Conservation (phyloP, 2,113 vertebrate genomes). For the Aythya baeri region DNA sequence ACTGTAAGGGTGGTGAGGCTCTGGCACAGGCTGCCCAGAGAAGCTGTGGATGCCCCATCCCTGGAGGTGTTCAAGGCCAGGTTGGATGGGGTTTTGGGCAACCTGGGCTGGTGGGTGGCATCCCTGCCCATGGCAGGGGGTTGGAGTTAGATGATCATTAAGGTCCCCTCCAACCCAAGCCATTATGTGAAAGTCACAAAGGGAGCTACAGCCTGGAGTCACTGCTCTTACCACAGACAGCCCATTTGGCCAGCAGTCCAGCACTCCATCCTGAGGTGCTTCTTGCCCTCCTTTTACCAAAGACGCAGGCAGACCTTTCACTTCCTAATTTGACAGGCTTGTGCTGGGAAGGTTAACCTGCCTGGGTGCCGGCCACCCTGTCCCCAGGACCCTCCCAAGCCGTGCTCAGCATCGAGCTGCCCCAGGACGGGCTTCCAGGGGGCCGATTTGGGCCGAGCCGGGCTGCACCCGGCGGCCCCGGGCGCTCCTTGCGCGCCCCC, state of each 20-base stretch:
- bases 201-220: neutral
- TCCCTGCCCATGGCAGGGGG: too few relatives aligned
- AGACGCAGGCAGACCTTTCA: neutral
- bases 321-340: neutral
- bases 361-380: neutral
- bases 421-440: neutral
- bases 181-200: too few relatives aligned
- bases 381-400: too few relatives aligned
- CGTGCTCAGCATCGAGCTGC: neutral
- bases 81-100: too few relatives aligned
- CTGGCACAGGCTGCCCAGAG: too few relatives aligned
- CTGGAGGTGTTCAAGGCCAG: too few relatives aligned
- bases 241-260: neutral
- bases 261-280: neutral
- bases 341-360: neutral
- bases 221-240: neutral
- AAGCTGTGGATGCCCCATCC: too few relatives aligned
- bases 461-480: neutral
- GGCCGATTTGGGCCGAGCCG: neutral
- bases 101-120: too few relatives aligned
- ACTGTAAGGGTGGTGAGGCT: too few relatives aligned
- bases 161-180: too few relatives aligned
- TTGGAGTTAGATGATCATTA: too few relatives aligned
- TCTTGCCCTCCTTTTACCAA: neutral
- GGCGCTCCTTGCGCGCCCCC: neutral